Base-by-base conservation (phyloP, 2,888 invertebrate genomes). In the Latrodectus hesperus region DNA sequence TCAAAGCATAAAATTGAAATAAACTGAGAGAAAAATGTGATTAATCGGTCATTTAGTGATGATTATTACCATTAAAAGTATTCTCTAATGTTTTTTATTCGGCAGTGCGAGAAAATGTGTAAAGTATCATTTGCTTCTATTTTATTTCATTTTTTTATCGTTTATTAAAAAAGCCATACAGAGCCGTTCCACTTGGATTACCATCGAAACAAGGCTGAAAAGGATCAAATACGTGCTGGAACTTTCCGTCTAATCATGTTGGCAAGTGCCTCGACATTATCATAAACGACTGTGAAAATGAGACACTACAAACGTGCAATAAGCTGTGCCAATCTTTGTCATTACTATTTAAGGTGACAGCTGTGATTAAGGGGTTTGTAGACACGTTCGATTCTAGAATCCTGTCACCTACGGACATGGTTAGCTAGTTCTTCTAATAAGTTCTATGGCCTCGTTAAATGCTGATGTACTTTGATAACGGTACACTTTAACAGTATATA, bases 271-370 rank as follows among this genome's bases (percentile, higher is more conserved):
- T 51, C 12, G 49, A 78, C 64, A 78, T 78, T 71, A 84, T 84
- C 84, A 84, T 84, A 84, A 84, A 78, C 65, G 77, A 72, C 84
- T 78, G 78, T 78, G 77, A 84, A 84, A 78, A 84, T 84, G 77
- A 78, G 49, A 53, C 64, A 49, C 64, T 53, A 26, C 84, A 49
- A 84, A 78, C 84, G 72, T 78, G n/a, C 84, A 78, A 84, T 84
- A 72, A 84, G 73, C 84, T 65, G 64, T 26, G 71, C 76, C 65
- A 84, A 84, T 84, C 84, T 78, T 84, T 84, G 72, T 77, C 84
- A 84, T 84, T 84, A 84, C 84, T 78, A 68, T 84, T 78, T 76
- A 83, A 76, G 83, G 76, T 77, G 83, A 83, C 83, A 83, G 83
- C 71, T 76, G 76, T 83, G 83, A 83, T 83, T 83, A 83, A 83